A percentile compares a stretch with the other conserved stretches of the same genome.
These are phyloP conservation scores for Rhinolophus sinicus DNA, from an alignment of 2,113 vertebrate genomes.

Conservation along the genomic window DNA sequence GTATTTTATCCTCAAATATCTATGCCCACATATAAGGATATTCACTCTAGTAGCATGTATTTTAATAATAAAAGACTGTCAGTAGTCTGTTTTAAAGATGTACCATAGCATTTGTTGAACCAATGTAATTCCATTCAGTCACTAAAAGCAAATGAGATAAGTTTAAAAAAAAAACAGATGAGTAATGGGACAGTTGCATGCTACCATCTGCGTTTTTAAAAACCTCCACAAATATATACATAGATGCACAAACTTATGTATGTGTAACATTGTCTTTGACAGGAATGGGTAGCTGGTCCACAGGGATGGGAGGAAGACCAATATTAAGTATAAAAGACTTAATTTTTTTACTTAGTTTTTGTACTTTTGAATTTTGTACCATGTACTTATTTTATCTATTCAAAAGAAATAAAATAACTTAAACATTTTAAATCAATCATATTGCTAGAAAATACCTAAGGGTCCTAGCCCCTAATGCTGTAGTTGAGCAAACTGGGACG, in stretches of 20 bases:
- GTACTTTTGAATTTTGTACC: background rate
- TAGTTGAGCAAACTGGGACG: background rate
- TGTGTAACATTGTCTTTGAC: background rate
- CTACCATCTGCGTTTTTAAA: background rate
- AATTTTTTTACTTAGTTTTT: background rate
- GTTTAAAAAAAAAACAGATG: background rate
- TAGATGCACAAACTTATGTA: background rate
- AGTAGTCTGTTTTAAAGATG: background rate
- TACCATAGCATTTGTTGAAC: background rate
- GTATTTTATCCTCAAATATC: background rate
- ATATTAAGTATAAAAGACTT: background rate
- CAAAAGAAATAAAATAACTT: background rate
- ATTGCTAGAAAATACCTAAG: background rate
- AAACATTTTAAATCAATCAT: slow-evolving; percentile 9
- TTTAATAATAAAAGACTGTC: background rate
- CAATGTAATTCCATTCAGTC: background rate
- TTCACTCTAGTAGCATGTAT: background rate
- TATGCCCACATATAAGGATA: background rate
- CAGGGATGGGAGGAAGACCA: background rate
- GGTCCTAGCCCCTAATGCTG: background rate
- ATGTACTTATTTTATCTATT: background rate
- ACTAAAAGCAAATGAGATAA: background rate
- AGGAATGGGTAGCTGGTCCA: background rate
- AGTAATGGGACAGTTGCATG: background rate
- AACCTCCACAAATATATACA: background rate